Conservation (phyloP, 2,888 invertebrate genomes). For the Limenitis camilla region DNA sequence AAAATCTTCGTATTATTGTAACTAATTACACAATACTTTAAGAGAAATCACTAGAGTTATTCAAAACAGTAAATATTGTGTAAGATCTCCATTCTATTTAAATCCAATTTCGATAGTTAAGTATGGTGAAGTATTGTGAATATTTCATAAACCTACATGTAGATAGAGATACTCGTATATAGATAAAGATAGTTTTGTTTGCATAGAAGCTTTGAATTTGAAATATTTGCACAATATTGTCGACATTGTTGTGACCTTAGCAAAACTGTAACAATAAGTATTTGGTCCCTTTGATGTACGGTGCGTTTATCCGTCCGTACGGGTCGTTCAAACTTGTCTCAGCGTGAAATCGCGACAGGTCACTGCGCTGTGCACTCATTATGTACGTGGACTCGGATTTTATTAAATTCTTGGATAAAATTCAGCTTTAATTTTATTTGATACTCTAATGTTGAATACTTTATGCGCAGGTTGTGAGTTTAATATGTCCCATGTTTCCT, state of each 20-base stretch:
- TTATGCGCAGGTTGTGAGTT: neutral
- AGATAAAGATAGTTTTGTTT: too few species aligned
- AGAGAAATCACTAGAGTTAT: too few species aligned
- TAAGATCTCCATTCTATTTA: too few species aligned
- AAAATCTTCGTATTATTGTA: too few species aligned
- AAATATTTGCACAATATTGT: neutral
- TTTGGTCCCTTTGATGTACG: constrained; percentile 27
- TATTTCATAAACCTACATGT: too few species aligned
- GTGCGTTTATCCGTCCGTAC: constrained; percentile 26
- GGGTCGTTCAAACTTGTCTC: constrained; percentile 45
- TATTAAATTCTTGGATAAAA: constrained; percentile 12
- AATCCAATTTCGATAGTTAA: too few species aligned
- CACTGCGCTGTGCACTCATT: constrained; percentile 52
- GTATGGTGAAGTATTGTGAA: too few species aligned
- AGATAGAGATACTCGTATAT: too few species aligned
- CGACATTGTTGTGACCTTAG: constrained; percentile 6
- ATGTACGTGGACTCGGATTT: constrained; percentile 19
- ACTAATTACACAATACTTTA: too few species aligned
- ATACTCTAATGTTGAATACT: neutral
- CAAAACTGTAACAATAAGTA: constrained; percentile 22
- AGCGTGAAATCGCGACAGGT: constrained; percentile 66
- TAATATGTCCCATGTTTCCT: too few species aligned
- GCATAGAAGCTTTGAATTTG: too few species aligned
- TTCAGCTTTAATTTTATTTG: neutral
- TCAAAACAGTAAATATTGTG: too few species aligned